Evolutionary conservation across 2,888 invertebrate species (phyloP), one percentile per base, ranked within the genome.

Genomic region (Salpingus planirostris): DNA sequence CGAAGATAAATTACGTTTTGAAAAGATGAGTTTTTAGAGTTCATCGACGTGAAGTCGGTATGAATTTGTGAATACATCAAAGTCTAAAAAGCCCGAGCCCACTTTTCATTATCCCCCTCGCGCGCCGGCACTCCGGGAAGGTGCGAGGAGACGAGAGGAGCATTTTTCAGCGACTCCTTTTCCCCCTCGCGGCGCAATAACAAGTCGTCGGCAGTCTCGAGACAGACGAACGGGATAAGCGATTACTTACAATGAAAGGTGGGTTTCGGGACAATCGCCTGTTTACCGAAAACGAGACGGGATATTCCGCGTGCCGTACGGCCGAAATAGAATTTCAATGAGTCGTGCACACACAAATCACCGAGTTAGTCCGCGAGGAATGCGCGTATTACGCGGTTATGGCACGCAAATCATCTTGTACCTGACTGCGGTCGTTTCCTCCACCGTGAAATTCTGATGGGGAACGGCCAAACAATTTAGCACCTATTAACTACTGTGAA

Each of bases 61-160:
- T 62, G 62, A 63, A 63, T 63, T 63, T 61, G 61, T 59, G 59
- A 62, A 63, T 62, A 63, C 61, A 63, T 63, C 63, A 63, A 63
- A 63, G 63, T 63, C 63, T 55, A 51, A 59, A 59, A 55, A 55
- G 58, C 59, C 52, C 58, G 47, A 57, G 57, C 58, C 59, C 57
- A 60, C 62, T 61, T 63, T 61, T 63, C 62, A 63, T 63, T 63
- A 63, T 57, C 51, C 52, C 51, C 46, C 49, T 25, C 18, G 18
- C 27, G 29, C 27, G 29, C 29, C 21, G 21, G n/a, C n/a, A 10
- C 11, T 23, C n/a, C n/a, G n/a, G n/a, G 43, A 40, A 57, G 54
- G 55, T 54, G 52, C 49, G 52, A 51, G 46, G 44, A n/a, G n/a
- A n/a, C n/a, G n/a, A n/a, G n/a, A 39, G 38, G 43, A 24, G 35